Evolutionary conservation across 2,888 invertebrate species (phyloP), one percentile per base, ranked within the genome.

Genomic region (Ophonus ardosiacus): DNA sequence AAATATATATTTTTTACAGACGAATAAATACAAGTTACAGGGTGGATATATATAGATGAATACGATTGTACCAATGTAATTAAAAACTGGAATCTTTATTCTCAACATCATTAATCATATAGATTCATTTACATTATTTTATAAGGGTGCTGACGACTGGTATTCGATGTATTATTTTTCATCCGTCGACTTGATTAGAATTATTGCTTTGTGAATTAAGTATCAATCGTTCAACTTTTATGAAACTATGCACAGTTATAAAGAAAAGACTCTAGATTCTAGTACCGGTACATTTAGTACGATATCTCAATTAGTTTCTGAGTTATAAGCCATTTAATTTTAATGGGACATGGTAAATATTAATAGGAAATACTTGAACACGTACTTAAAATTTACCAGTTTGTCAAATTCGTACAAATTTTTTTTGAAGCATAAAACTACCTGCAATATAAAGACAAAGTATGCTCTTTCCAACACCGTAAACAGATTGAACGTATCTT

Each of bases 1-100:
- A 78, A 78, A 78, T 78, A 78, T 78, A 78, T 78, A 57, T 78
- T 78, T 78, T 78, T 78, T 78, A 78, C 78, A 78, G 57, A 78
- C 59, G 78, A 78, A 78, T 78, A 57, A 78, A 78, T 78, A 78
- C 43, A 51, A 51, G 43, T 51, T 78, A 24, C 31, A 38, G 78
- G 78, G 78, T 78, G n/a, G 59, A 78, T 78, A 56, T 78, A 56
- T 51, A 78, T 78, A 78, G 56, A 78, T 78, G 56, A 56, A 57
- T 78, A 78, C 56, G 57, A 24, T 78, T 8, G 31, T 56, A 56
- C 21, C 57, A 78, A 57, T 78, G 78, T 78, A 78, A 78, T 78
- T 78, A 78, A 78, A 78, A 78, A 51, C 43, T 51, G 43, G 43
- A 51, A 51, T 51, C 31, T 68, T 68, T 68, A 13, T 68, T 68